A percentile compares a stretch with the other conserved stretches of the same genome.
Conservation (phyloP, 2,797 vertebrate genomes). For the Discoglossus pictus region DNA sequence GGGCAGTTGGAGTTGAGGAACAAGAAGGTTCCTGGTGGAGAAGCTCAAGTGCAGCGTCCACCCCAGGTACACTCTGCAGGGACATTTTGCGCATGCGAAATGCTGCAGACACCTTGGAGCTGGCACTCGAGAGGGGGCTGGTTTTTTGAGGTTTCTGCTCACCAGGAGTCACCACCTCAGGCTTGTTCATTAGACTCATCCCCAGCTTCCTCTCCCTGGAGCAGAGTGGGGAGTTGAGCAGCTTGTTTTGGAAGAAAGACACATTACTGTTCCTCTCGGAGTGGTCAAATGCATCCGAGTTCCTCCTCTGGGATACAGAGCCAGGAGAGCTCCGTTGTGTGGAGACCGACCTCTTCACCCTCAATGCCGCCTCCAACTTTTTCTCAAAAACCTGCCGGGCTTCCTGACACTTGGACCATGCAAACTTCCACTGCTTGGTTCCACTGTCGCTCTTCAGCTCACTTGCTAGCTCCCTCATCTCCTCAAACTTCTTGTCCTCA, state of each 20-base stretch:
- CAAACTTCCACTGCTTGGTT: slow-evolving; percentile 85
- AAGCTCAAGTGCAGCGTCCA: slow-evolving; percentile 57
- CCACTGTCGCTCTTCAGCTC: slow-evolving; percentile 81
- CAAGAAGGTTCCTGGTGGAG: slow-evolving; percentile 47
- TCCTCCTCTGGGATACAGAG: slow-evolving; percentile 41
- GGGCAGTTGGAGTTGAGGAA: slow-evolving; percentile 36
- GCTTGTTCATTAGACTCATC: slow-evolving; percentile 42
- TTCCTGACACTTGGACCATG: slow-evolving; percentile 89
- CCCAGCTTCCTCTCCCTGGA: slow-evolving; percentile 57
- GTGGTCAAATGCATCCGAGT: slow-evolving; percentile 57
- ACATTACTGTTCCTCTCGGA: slow-evolving; percentile 61
- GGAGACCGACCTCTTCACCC: slow-evolving; percentile 57
- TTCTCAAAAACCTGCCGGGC: slow-evolving; percentile 82
- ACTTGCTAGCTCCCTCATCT: slow-evolving; percentile 83
- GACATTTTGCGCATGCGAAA: slow-evolving; percentile 31
- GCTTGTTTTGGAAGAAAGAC: slow-evolving; percentile 62
- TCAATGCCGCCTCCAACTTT: slow-evolving; percentile 80
- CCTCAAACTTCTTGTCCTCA: slow-evolving; percentile 75
- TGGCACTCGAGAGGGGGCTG: slow-evolving; percentile 24
- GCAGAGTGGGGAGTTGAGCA: slow-evolving; percentile 59
- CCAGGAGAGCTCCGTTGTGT: slow-evolving; percentile 23
- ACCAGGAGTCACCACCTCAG: neutral
- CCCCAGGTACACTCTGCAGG: slow-evolving; percentile 62
- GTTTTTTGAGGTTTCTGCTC: slow-evolving; percentile 45
- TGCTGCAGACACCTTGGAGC: slow-evolving; percentile 47